A percentile compares a stretch with the other conserved stretches of the same genome.
Conservation (phyloP, 2,113 vertebrate genomes). For the Sinocyclocheilus anophthalmus region DNA sequence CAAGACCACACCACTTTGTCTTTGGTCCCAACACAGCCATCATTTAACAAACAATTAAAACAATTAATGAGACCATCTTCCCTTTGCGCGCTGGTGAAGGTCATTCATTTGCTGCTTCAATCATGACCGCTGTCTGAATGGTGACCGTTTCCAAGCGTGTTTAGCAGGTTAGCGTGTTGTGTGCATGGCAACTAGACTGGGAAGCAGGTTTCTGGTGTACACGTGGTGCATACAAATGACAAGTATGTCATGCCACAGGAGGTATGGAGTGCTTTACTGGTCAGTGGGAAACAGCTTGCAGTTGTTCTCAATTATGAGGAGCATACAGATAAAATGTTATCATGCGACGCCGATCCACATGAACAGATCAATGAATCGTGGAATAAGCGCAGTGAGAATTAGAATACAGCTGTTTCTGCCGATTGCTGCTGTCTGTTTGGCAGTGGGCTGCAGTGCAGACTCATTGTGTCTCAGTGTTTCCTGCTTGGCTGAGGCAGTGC, state of each 20-base stretch:
- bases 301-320: conserved; percentile 41
- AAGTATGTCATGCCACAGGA: conserved; percentile 44
- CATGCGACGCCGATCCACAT: background rate
- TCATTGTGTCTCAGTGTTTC: conserved; percentile 7
- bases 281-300: background rate
- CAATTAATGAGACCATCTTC: conserved; percentile 31
- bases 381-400: background rate
- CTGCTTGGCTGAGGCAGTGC: background rate
- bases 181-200: conserved; percentile 58
- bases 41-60: conserved; percentile 55
- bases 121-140: background rate
- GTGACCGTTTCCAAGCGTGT: conserved; percentile 20
- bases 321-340: background rate
- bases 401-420: background rate
- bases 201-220: conserved; percentile 52
- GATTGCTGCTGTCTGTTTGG: background rate
- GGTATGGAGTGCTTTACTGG: background rate
- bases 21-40: conserved; percentile 33
- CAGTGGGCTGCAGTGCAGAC: background rate
- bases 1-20: conserved; percentile 28
- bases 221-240: conserved; percentile 62
- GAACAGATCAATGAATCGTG: background rate
- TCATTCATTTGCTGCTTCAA: background rate
- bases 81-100: background rate
- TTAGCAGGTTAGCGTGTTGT: conserved; percentile 56